Conservation (phyloP, 2,113 vertebrate genomes). For the Perccottus glenii region DNA sequence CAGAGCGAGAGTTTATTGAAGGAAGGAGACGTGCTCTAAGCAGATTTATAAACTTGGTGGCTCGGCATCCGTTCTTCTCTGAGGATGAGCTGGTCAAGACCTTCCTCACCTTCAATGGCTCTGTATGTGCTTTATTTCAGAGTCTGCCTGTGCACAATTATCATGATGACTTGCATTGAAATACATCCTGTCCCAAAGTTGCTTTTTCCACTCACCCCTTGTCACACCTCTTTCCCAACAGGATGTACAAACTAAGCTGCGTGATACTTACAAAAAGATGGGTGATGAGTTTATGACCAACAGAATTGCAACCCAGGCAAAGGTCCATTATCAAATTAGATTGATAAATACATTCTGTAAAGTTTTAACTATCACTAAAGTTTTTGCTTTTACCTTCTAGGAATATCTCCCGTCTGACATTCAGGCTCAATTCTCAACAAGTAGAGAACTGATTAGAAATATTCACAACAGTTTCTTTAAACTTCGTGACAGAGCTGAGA, state of each 20-base stretch:
- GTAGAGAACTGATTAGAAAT: constrained; percentile 92
- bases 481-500: constrained; percentile 90
- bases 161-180: constrained; percentile 6
- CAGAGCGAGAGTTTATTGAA: constrained; percentile 95
- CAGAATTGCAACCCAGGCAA: constrained; percentile 87
- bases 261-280: constrained; percentile 86
- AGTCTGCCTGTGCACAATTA: constrained; percentile 12
- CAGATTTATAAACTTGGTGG: constrained; percentile 93
- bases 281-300: constrained; percentile 96
- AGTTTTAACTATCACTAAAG: not conserved
- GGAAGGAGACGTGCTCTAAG: constrained; percentile 87
- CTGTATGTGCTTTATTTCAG: constrained; percentile 80
- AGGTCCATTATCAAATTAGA: constrained; percentile 70
- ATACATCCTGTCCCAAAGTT: constrained; percentile 32
- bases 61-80: constrained; percentile 91
- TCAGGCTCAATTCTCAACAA: constrained; percentile 89
- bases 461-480: constrained; percentile 93
- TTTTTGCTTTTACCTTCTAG: constrained; percentile 66
- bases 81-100: constrained; percentile 90
- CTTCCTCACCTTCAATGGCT: constrained; percentile 92
- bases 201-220: not conserved
- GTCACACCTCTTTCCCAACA: constrained; percentile 58
- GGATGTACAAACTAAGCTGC: constrained; percentile 93
- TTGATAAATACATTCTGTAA: not conserved
- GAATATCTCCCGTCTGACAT: constrained; percentile 94